Evolutionary conservation across 2,888 invertebrate genomes (phyloP), one percentile per base, ranked within the genome.

Genomic region (Orthosia gothica): DNA sequence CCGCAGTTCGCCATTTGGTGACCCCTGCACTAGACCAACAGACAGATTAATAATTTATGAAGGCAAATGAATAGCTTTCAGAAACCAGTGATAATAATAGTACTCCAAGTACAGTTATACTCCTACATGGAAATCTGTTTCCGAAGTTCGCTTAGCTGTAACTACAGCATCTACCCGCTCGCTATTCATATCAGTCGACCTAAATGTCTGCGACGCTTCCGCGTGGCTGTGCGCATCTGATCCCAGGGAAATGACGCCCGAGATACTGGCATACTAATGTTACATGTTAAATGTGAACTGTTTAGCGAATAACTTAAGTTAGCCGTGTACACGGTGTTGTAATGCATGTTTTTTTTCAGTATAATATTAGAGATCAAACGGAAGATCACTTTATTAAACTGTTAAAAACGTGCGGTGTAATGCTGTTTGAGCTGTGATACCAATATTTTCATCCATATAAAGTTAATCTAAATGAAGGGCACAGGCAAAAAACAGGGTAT

Each of bases 201-300:
- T 77, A 78, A 78, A 78, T 78, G 78, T 77, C 52, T 66, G 45
- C 26, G 40, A 52, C 52, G 65, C 52, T 78, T 77, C 71, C 77
- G 78, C 15, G 32, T 77, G 64, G 55, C n/a, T 71, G 72, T 72
- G 57, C 71, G 65, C 61, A 78, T 54, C 72, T 79, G 66, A 78
- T 77, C 62, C 40, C 57, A 66, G 72, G 61, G 62, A 72, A 77
- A 77, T 78, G 72, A 66, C 52, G 9, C 26, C 55, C 52, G 61
- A 77, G 79, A 78, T 77, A 78, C 52, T 52, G 55, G 62, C 47
- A 58, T 78, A 49, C 62, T 79, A 79, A 77, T 66, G 79, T 72
- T 49, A 15, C 7, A 72, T 63, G 55, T 72, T 66, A 72, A 72
- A 57, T 66, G 70, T n/a, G 23, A 63, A 70, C 5, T 1, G 45